phyloP scores from a whole-genome alignment of 2,113 vertebrate genomes.

The Pangasianodon hypophthalmus region DNA sequence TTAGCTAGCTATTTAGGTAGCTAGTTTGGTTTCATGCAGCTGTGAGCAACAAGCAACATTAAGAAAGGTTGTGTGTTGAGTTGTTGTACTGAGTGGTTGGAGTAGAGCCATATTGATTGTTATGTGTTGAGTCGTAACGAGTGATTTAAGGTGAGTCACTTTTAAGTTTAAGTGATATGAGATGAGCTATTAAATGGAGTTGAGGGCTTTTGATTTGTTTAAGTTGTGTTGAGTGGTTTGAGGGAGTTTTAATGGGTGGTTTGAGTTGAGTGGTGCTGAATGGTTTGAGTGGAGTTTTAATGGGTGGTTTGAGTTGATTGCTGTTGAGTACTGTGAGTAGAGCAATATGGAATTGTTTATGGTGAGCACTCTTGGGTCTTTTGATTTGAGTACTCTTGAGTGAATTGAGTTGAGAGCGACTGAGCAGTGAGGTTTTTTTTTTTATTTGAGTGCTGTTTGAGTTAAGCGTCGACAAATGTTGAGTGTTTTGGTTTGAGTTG shows the following conservation, averaged over 20 bases:
- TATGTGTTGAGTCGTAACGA: not conserved
- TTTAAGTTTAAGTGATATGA: not conserved
- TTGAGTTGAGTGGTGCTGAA: not conserved
- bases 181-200: not conserved
- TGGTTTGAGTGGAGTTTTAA: not conserved
- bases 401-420: not conserved
- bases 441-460: not conserved
- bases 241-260: not conserved
- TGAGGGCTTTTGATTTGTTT: not conserved
- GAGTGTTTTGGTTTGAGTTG: not conserved
- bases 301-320: not conserved
- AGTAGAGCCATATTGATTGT: too few species aligned
- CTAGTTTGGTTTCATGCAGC: not conserved
- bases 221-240: not conserved
- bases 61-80: not conserved
- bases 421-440: too few species aligned
- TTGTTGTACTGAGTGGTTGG: too few species aligned
- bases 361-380: not conserved
- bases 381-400: not conserved
- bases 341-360: not conserved
- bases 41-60: not conserved
- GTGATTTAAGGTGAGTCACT: not conserved
- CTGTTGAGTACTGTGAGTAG: not conserved
- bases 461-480: fast-evolving
- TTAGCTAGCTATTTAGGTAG: not conserved